Evolutionary conservation across 2,113 vertebrate species (phyloP).

Genomic region (Paradoxurus hermaphroditus): DNA sequence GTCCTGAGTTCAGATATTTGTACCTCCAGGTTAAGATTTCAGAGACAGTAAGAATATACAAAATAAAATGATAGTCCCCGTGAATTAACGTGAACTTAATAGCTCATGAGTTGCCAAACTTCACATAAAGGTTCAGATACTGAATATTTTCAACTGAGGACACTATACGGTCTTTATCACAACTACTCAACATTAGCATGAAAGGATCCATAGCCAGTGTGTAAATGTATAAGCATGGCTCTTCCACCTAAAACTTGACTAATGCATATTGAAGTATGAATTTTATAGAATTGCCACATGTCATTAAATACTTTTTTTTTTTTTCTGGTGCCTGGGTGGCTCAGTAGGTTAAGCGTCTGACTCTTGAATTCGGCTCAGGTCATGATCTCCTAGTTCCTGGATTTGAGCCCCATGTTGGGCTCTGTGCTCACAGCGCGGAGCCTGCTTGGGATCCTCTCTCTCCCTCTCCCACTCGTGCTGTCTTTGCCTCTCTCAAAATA

Average conservation of each 20-base stretch:
- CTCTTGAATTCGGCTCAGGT: too few relatives aligned
- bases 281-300: neutral
- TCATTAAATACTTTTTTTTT: neutral
- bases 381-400: too few relatives aligned
- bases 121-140: neutral
- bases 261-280: constrained; percentile 21
- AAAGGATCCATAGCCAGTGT: neutral
- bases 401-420: too few relatives aligned
- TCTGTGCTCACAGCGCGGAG: too few relatives aligned
- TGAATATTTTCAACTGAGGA: neutral
- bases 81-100: neutral
- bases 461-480: too few relatives aligned
- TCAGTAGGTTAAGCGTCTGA: too few relatives aligned
- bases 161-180: neutral
- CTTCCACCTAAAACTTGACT: neutral
- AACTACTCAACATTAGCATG: neutral
- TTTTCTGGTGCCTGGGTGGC: neutral
- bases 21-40: neutral
- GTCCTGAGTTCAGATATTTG: neutral
- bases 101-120: neutral
- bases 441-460: too few relatives aligned
- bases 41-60: neutral
- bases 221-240: neutral
- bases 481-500: too few relatives aligned
- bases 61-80: neutral